phyloP scores from a whole-genome alignment of 2,113 vertebrate species.

The Calyptomena viridis region DNA sequence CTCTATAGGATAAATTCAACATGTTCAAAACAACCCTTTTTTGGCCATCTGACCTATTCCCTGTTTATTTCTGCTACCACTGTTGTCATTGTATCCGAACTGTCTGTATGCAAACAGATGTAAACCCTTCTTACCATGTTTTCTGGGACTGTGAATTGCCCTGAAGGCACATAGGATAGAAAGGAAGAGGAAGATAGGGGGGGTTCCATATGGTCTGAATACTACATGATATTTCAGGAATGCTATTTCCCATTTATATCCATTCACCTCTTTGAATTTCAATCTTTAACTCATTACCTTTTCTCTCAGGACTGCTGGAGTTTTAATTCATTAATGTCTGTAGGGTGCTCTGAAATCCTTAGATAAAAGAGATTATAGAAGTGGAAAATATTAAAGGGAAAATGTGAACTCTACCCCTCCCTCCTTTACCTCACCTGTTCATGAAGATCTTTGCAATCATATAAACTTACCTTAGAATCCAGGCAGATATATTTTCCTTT shows the following conservation, averaged over 20 bases:
- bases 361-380: conserved; percentile 53
- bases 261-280: conserved; percentile 23
- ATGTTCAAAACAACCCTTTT: neutral
- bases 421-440: conserved; percentile 8
- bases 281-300: conserved; percentile 29
- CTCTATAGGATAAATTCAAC: neutral
- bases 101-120: neutral
- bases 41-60: neutral
- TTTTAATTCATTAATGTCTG: conserved; percentile 44
- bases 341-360: conserved; percentile 48
- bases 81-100: neutral
- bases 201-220: neutral
- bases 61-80: neutral
- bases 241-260: neutral
- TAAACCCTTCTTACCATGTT: neutral
- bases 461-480: neutral
- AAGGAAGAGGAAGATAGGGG: neutral
- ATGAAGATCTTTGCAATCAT: neutral
- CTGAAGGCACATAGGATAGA: neutral
- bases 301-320: conserved; percentile 19
- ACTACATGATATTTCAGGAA: neutral
- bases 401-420: neutral
- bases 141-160: neutral
- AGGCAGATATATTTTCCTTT: neutral
- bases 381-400: conserved; percentile 27